Conservation (phyloP, 23 tunicate genomes). For the Botrylloides violaceus region DNA sequence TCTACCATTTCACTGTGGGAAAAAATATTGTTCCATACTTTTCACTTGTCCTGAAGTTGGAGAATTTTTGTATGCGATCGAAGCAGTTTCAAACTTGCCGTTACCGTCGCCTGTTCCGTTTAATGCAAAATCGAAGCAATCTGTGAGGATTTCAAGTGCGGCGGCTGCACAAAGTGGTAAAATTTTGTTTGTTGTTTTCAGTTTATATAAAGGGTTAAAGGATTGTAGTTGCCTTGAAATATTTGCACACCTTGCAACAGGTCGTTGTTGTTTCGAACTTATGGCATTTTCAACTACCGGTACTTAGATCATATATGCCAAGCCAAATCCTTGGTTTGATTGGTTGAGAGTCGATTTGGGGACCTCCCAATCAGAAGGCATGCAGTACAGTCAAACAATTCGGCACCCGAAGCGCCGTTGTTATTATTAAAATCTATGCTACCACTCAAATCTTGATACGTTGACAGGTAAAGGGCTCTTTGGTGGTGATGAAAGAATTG, state of each 20-base stretch:
- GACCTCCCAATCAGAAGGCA: too few species aligned
- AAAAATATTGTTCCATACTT: constrained; percentile 60
- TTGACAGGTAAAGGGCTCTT: constrained; percentile 40
- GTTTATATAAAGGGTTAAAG: not conserved
- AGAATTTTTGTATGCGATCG: constrained; percentile 77
- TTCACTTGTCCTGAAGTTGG: constrained; percentile 61
- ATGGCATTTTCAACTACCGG: too few species aligned
- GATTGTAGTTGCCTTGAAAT: not conserved
- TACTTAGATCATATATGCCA: too few species aligned
- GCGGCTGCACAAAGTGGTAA: constrained; percentile 56
- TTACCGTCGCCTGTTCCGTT: constrained; percentile 62
- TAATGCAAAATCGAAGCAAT: constrained; percentile 51
- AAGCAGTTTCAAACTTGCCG: constrained; percentile 50
- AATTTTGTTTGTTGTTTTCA: too few species aligned
- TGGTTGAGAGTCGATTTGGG: too few species aligned
- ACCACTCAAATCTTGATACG: too few species aligned
- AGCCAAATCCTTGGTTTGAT: too few species aligned
- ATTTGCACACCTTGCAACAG: not conserved
- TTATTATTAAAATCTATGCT: too few species aligned
- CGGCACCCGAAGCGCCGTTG: too few species aligned
- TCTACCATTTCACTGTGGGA: constrained; percentile 68
- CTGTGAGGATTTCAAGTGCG: constrained; percentile 65
- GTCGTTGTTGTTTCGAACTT: not conserved
- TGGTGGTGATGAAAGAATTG: constrained; percentile 43
- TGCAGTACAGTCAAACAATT: too few species aligned